phyloP scores from a whole-genome alignment of 2,888 invertebrate species.

The Creontiades dilutus region DNA sequence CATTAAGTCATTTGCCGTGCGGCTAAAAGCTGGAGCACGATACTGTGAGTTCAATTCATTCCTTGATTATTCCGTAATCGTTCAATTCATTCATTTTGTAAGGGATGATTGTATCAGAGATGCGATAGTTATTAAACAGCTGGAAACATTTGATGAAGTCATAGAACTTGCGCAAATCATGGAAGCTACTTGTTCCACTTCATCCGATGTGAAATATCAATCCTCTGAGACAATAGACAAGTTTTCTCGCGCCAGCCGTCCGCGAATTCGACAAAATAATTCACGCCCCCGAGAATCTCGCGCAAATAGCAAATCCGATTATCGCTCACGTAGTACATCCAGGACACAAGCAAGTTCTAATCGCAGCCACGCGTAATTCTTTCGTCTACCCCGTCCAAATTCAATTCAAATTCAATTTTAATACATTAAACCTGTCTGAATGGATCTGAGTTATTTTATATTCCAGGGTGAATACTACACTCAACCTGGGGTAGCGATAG shows the following conservation, averaged over 20 bases:
- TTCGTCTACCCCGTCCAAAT: too few relatives aligned
- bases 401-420: too few relatives aligned
- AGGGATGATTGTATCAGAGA: slow-evolving; percentile 21
- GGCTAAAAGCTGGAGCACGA: slow-evolving; percentile 33
- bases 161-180: slow-evolving; percentile 9
- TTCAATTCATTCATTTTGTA: slow-evolving; percentile 64
- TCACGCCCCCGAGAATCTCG: not conserved
- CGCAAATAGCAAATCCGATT: too few relatives aligned
- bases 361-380: too few relatives aligned
- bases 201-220: slow-evolving; percentile 25
- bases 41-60: slow-evolving; percentile 53
- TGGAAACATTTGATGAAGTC: not conserved
- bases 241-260: slow-evolving; percentile 40
- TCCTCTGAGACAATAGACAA: not conserved
- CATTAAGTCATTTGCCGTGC: not conserved
- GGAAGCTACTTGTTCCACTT: slow-evolving; percentile 33
- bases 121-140: slow-evolving; percentile 43
- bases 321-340: not conserved
- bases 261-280: not conserved
- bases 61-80: slow-evolving; percentile 62
- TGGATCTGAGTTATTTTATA: too few relatives aligned
- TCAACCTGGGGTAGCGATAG: too few relatives aligned
- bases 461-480: too few relatives aligned
- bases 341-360: not conserved
- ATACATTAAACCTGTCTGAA: too few relatives aligned